Evolutionary conservation across 2,113 vertebrate species (phyloP).

Genomic region (Cebus imitator): DNA sequence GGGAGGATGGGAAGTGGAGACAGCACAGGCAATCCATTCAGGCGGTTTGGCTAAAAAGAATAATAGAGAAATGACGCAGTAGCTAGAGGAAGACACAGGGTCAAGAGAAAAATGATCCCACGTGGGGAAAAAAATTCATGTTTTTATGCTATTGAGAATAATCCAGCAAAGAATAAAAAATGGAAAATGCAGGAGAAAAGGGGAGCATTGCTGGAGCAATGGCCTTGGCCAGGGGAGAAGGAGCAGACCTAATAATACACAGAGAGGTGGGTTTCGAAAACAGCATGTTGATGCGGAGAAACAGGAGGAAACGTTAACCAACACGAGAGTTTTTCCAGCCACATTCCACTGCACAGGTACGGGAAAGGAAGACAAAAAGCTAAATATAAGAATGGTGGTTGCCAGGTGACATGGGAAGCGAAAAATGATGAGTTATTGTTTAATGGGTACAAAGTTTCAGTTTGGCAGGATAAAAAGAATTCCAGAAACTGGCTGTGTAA

Average conservation of each 20-base stretch:
- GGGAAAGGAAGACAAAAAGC: neutral
- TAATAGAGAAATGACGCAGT: neutral
- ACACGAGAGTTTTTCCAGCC: neutral
- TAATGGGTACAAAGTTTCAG: neutral
- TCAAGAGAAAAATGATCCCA: neutral
- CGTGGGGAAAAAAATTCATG: neutral
- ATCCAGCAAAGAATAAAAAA: neutral
- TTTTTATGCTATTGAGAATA: neutral
- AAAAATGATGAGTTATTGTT: neutral
- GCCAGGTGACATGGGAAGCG: neutral
- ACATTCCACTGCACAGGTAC: neutral
- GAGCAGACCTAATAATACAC: neutral
- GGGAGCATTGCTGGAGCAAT: fast-evolving
- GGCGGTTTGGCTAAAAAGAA: neutral
- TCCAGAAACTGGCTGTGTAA: neutral
- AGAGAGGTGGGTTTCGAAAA: neutral
- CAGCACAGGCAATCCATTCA: neutral
- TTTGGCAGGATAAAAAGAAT: neutral
- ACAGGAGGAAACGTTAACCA: neutral
- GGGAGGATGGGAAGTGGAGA: neutral
- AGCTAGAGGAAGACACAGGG: neutral
- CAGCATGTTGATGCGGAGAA: neutral
- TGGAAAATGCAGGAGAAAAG: neutral
- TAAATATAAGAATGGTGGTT: neutral
- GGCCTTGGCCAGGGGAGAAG: neutral